Conservation (phyloP, 2,888 invertebrate species). For the Brassicogethes aeneus region DNA sequence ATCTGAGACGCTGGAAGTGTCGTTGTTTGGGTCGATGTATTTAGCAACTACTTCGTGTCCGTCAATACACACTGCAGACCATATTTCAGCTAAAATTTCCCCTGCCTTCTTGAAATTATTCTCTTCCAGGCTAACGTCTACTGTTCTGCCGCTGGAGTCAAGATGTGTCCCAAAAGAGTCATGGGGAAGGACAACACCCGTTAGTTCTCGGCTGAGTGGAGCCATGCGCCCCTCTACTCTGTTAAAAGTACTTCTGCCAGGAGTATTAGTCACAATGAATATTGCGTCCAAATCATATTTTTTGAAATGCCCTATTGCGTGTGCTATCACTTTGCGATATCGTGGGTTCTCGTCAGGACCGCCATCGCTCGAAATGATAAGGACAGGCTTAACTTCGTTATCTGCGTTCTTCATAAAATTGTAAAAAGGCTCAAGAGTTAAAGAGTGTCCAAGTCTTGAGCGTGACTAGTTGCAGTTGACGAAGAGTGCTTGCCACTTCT, state of each 20-base stretch:
- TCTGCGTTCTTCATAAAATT: constrained; percentile 2
- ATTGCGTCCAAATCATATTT: constrained; percentile 18
- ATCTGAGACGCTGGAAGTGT: constrained; percentile 2
- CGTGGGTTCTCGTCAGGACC: constrained; percentile 25
- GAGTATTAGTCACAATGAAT: constrained; percentile 28
- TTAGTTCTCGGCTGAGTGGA: constrained; percentile 29
- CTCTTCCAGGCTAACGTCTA: not conserved
- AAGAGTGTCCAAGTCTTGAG: constrained; percentile 13
- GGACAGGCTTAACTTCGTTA: constrained; percentile 16
- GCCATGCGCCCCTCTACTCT: constrained; percentile 32
- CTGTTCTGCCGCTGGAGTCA: not conserved
- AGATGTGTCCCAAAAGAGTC: constrained; percentile 5
- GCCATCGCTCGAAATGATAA: constrained; percentile 22
- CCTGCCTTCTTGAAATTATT: too few species aligned
- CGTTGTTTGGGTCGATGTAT: constrained; percentile 3
- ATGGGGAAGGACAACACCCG: constrained; percentile 11
- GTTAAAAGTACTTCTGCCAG: constrained; percentile 32
- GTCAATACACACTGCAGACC: constrained; percentile 4
- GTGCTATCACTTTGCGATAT: constrained; percentile 18
- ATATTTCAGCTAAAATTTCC: constrained; percentile 3
- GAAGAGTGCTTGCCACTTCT: constrained; percentile 21
- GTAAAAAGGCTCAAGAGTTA: not conserved
- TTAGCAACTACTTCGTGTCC: constrained; percentile 2
- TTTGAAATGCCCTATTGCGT: constrained; percentile 7
- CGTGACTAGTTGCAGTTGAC: constrained; percentile 14